Percentiles rank a stretch among this genome's conserved stretches.
phyloP scores from a whole-genome alignment of 1,140 invertebrate genomes.

The Pseudobourletiella spinata region DNA sequence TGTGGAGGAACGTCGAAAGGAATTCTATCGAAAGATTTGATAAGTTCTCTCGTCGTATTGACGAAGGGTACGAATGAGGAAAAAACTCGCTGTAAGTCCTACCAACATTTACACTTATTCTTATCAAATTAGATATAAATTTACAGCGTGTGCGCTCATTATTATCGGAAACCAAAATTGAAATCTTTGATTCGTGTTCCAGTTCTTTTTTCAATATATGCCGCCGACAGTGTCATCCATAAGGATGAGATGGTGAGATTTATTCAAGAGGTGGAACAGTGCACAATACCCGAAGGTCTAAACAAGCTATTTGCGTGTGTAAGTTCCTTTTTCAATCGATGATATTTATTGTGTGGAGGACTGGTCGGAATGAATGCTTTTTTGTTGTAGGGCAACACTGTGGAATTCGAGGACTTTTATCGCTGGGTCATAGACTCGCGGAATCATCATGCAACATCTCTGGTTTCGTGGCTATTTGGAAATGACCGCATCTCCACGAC shows the following conservation, averaged over 20 bases:
- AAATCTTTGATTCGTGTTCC: constrained; percentile 39
- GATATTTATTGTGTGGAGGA: too few relatives aligned
- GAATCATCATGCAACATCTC: constrained; percentile 63
- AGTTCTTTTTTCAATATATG: constrained; percentile 78
- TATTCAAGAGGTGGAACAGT: constrained; percentile 50
- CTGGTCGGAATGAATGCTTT: constrained; percentile 21
- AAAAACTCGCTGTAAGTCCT: constrained; percentile 66
- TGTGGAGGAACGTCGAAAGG: constrained; percentile 71
- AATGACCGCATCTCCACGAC: not conserved
- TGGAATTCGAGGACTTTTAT: constrained; percentile 60
- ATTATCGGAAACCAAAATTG: too few relatives aligned
- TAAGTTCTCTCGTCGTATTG: constrained; percentile 71
- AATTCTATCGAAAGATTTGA: constrained; percentile 68
- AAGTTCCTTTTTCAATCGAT: too few relatives aligned
- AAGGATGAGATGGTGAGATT: constrained; percentile 64
- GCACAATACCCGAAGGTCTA: constrained; percentile 44
- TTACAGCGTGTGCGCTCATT: too few relatives aligned
- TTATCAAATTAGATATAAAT: too few relatives aligned
- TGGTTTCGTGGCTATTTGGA: constrained; percentile 67
- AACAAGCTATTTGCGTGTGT: constrained; percentile 48
- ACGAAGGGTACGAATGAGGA: constrained; percentile 73
- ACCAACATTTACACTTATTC: too few relatives aligned
- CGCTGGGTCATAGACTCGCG: constrained; percentile 53
- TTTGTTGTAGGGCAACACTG: constrained; percentile 46
- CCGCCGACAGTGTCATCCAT: constrained; percentile 65